Evolutionary conservation across 2,113 vertebrate genomes (phyloP).

Genomic region (Noturus placidus): DNA sequence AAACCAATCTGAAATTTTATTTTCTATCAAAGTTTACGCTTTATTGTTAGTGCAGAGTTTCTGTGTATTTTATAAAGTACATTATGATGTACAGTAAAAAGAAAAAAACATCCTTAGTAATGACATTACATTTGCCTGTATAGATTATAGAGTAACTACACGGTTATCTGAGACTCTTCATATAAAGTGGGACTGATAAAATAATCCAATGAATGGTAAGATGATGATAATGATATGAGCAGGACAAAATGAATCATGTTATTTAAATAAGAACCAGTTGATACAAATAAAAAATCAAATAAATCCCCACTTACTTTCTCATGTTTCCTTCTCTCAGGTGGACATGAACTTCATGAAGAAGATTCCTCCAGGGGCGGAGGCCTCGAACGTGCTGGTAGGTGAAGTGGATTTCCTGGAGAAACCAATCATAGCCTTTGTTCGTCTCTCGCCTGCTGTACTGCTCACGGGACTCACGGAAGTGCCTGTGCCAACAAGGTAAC

Average conservation of each 20-base stretch:
- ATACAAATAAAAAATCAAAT: not conserved
- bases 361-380: constrained; percentile 87
- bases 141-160: not conserved
- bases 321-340: constrained; percentile 69
- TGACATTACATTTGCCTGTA: not conserved
- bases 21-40: not conserved
- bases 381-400: constrained; percentile 88
- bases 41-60: not conserved
- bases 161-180: not conserved
- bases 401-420: constrained; percentile 87
- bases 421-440: constrained; percentile 87
- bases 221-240: no score
- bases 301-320: not conserved
- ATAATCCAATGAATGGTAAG: no score
- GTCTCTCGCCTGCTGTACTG: constrained; percentile 84
- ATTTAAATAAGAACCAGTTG: no score
- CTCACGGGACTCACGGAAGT: constrained; percentile 88
- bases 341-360: constrained; percentile 96
- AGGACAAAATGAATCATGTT: no score
- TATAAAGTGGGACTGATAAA: not conserved
- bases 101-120: no score
- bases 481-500: constrained; percentile 85
- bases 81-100: no score
- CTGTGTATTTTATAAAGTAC: no score
- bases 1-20: not conserved